phyloP scores from a whole-genome alignment of 2,113 vertebrate species.

The Gadus macrocephalus region DNA sequence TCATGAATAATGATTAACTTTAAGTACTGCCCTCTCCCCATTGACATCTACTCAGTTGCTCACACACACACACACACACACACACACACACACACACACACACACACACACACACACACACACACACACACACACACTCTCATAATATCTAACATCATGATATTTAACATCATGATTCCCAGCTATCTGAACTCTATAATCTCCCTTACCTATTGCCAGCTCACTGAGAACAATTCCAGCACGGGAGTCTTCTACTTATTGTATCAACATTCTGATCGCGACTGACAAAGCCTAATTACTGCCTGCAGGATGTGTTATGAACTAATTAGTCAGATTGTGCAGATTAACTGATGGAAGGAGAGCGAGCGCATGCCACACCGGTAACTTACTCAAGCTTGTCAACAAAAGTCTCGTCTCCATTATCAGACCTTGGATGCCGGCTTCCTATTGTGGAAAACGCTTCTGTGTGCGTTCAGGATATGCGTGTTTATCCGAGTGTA shows the following conservation, averaged over 20 bases:
- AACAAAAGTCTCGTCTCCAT: background rate
- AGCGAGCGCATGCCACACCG: conserved; percentile 37
- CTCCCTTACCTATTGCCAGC: conserved; percentile 50
- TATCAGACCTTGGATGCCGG: conserved; percentile 1
- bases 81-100: no score
- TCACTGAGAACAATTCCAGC: conserved; percentile 57
- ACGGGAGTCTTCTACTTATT: conserved; percentile 61
- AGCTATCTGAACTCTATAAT: conserved; percentile 63
- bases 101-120: background rate
- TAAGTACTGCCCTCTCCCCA: conserved; percentile 24
- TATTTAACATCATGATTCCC: conserved; percentile 33
- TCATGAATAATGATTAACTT: conserved; percentile 54
- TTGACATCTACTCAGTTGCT: background rate
- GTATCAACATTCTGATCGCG: conserved; percentile 67
- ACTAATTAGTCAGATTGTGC: conserved; percentile 65
- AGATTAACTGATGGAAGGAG: conserved; percentile 54
- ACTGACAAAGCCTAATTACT: conserved; percentile 73
- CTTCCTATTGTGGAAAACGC: background rate
- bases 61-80: background rate
- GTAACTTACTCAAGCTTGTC: conserved; percentile 34
- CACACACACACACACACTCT: no score
- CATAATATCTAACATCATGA: no score
- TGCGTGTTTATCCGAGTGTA: background rate
- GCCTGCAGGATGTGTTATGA: conserved; percentile 73
- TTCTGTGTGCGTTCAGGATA: background rate